Evolutionary conservation across 2,113 vertebrate species (phyloP).

Genomic region (Calidris pygmaea): DNA sequence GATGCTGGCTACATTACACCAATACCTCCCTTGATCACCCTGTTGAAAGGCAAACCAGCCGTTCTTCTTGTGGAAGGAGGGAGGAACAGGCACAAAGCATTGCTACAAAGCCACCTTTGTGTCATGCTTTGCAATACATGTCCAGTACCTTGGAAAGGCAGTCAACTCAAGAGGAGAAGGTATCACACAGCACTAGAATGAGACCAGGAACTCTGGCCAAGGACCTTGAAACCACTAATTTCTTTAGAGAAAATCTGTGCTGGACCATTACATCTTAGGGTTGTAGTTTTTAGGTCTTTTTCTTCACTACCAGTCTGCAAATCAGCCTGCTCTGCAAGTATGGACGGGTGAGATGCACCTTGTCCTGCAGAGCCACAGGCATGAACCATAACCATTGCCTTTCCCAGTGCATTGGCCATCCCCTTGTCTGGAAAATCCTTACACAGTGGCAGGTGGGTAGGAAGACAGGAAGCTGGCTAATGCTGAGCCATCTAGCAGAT

Average conservation of each 20-base stretch:
- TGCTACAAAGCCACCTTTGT: background rate
- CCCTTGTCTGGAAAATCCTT: background rate
- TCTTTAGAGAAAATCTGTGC: background rate
- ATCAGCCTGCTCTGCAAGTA: background rate
- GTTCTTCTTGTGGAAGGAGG: background rate
- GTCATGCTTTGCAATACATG: background rate
- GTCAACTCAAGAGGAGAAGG: background rate
- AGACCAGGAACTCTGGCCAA: background rate
- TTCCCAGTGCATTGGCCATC: background rate
- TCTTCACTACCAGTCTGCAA: background rate
- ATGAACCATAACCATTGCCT: background rate
- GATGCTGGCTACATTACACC: background rate
- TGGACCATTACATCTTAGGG: background rate
- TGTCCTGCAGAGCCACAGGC: background rate
- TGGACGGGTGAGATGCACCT: accelerated
- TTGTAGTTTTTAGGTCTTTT: background rate
- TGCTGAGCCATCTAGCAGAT: background rate
- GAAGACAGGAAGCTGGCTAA: background rate
- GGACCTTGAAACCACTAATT: background rate
- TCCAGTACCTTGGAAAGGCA: background rate
- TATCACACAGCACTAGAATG: background rate
- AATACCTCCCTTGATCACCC: background rate
- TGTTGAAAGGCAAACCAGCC: background rate
- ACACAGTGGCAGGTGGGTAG: background rate
- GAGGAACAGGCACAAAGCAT: background rate